phyloP scores from a whole-genome alignment of 2,113 vertebrate genomes.

The Thamnaconus septentrionalis region DNA sequence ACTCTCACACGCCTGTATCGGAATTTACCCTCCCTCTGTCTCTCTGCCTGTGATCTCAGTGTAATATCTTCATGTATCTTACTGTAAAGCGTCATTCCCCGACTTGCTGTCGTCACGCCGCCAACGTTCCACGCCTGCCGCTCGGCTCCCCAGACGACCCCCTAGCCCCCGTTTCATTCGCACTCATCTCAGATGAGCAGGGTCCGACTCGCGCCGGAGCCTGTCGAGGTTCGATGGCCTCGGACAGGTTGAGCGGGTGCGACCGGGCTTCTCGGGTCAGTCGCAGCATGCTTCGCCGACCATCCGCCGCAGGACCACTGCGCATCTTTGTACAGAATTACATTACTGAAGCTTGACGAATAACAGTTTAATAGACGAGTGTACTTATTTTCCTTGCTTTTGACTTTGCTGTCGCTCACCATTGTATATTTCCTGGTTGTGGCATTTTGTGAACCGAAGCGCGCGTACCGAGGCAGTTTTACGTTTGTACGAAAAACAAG shows the following conservation, averaged over 20 bases:
- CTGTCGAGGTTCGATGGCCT: constrained; percentile 10
- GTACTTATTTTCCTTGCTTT: constrained; percentile 51
- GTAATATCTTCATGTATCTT: constrained; percentile 69
- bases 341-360: constrained; percentile 44
- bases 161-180: constrained; percentile 14
- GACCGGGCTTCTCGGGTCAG: constrained; percentile 25
- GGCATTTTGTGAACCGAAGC: constrained; percentile 41
- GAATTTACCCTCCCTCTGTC: constrained; percentile 49
- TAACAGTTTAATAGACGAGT: constrained; percentile 45
- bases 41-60: constrained; percentile 63
- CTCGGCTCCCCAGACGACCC: neutral
- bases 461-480: constrained; percentile 17
- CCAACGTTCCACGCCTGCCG: constrained; percentile 44
- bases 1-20: constrained; percentile 25
- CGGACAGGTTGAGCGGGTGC: constrained; percentile 20
- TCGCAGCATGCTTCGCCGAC: constrained; percentile 37
- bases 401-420: constrained; percentile 50
- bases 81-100: constrained; percentile 73
- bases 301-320: constrained; percentile 22
- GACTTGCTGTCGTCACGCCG: constrained; percentile 51
- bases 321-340: constrained; percentile 53
- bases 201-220: too few relatives aligned
- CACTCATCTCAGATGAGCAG: constrained; percentile 37
- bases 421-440: constrained; percentile 49
- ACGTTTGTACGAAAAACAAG: constrained; percentile 14